phyloP scores from a whole-genome alignment of 2,797 vertebrate genomes.

The Peromyscus nudipes region DNA sequence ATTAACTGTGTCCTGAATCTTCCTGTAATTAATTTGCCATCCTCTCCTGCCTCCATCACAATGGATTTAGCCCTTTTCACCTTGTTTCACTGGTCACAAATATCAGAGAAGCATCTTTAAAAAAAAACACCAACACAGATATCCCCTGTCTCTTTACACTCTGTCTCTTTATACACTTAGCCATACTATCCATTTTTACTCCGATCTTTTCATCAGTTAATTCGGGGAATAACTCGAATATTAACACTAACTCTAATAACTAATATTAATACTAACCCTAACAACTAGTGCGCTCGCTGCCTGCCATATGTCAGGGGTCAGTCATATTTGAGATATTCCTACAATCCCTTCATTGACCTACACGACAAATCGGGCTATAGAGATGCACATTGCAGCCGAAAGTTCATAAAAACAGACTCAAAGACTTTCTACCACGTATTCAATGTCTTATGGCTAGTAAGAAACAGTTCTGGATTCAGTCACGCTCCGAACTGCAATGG shows the following conservation, averaged over 20 bases:
- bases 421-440: neutral
- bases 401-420: neutral
- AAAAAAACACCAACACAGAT: neutral
- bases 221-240: conserved; percentile 5
- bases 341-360: neutral
- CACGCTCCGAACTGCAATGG: neutral
- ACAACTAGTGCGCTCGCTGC: neutral
- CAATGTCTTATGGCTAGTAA: neutral
- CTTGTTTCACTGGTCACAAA: neutral
- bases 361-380: neutral
- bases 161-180: neutral
- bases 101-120: neutral
- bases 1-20: neutral
- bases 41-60: neutral
- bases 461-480: neutral
- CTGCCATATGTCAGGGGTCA: neutral
- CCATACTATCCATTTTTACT: neutral
- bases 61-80: neutral
- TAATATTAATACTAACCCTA: neutral
- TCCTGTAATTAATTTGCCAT: neutral
- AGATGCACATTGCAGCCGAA: neutral
- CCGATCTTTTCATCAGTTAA: neutral
- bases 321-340: neutral
- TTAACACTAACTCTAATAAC: neutral
- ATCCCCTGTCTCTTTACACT: neutral